These are phyloP conservation scores for Lepus timidus DNA, from an alignment of 2,113 vertebrate genomes.

Conservation along the genomic window DNA sequence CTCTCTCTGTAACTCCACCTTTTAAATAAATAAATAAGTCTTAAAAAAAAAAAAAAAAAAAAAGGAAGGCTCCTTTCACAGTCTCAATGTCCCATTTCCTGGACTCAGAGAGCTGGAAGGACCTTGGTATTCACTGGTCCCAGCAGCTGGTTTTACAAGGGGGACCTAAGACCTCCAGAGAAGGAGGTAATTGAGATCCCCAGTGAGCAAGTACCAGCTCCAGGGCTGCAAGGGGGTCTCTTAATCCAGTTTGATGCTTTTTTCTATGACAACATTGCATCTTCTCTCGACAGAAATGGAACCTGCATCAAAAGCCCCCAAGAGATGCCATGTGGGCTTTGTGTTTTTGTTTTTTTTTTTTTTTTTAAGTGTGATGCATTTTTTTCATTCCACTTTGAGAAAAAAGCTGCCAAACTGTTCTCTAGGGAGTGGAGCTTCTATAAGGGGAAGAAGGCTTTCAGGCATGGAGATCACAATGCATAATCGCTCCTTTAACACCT, in stretches of 20 bases:
- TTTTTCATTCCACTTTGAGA: slow-evolving; percentile 78
- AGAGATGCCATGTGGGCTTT: slow-evolving; percentile 68
- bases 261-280: background rate
- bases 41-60: no score
- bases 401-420: slow-evolving; percentile 76
- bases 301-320: slow-evolving; percentile 68
- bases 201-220: background rate
- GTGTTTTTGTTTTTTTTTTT: slow-evolving; percentile 35
- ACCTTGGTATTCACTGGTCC: background rate
- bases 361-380: slow-evolving; percentile 72
- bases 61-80: background rate
- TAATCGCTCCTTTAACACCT: slow-evolving; percentile 82
- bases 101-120: background rate
- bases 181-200: background rate
- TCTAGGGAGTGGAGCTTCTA: slow-evolving; percentile 69
- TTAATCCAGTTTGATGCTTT: background rate
- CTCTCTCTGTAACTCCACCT: no score
- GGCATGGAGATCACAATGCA: slow-evolving; percentile 78
- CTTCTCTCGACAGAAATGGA: slow-evolving; percentile 70
- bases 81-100: background rate
- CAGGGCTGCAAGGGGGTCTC: background rate
- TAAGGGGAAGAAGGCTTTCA: slow-evolving; percentile 51
- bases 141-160: background rate
- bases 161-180: background rate
- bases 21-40: no score